phyloP scores from a whole-genome alignment of 2,797 vertebrate genomes.

The Pseudomugil gertrudae region DNA sequence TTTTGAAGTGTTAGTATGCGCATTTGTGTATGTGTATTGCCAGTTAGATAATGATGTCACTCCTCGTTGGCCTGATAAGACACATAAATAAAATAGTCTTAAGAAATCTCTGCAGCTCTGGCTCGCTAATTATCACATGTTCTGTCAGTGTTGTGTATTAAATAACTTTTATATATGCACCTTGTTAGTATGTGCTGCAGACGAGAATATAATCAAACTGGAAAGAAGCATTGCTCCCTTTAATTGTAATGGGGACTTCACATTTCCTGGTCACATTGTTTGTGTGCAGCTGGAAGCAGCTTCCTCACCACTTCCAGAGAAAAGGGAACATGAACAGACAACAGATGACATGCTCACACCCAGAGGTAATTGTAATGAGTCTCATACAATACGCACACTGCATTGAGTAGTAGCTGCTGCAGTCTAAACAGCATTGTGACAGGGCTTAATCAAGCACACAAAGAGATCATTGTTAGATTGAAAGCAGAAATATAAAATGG shows the following conservation, averaged over 20 bases:
- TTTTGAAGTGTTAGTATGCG: slow-evolving; percentile 12
- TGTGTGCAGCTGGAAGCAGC: slow-evolving; percentile 54
- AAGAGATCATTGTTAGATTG: slow-evolving; percentile 53
- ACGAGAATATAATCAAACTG: not conserved
- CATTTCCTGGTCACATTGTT: slow-evolving; percentile 31
- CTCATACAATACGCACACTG: slow-evolving; percentile 53
- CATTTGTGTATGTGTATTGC: not conserved
- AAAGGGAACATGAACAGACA: slow-evolving; percentile 66
- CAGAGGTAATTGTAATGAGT: slow-evolving; percentile 71
- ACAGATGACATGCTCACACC: slow-evolving; percentile 69
- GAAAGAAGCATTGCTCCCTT: not conserved
- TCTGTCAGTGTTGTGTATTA: slow-evolving; percentile 18
- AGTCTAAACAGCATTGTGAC: slow-evolving; percentile 61
- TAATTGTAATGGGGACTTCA: slow-evolving; percentile 28
- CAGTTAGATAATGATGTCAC: slow-evolving; percentile 26
- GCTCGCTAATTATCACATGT: slow-evolving; percentile 17
- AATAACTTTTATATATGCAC: slow-evolving; percentile 6
- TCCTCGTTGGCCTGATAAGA: slow-evolving; percentile 28
- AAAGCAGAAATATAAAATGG: slow-evolving; percentile 60
- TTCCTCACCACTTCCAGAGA: slow-evolving; percentile 53
- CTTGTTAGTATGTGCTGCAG: not conserved
- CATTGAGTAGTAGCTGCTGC: slow-evolving; percentile 62
- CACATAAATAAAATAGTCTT: too few species aligned
- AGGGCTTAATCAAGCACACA: slow-evolving; percentile 66
- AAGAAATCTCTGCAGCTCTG: slow-evolving; percentile 16